These are phyloP conservation scores for Atopsyche davidsoni DNA, from an alignment of 1,140 invertebrate species.

Conservation along the genomic window DNA sequence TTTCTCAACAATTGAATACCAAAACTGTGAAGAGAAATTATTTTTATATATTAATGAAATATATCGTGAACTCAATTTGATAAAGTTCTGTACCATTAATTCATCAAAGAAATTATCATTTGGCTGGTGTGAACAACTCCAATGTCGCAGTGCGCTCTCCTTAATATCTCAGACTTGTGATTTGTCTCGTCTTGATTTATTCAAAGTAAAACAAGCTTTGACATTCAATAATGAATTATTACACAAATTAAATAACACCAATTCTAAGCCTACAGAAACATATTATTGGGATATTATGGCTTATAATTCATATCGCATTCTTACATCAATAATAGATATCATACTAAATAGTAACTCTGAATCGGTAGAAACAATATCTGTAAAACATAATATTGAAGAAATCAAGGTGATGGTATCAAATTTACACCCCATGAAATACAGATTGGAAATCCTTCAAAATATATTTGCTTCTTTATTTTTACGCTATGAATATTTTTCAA, in stretches of 20 bases:
- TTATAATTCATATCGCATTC: conserved; percentile 45
- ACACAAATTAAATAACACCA: conserved; percentile 36
- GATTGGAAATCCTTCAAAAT: conserved; percentile 45
- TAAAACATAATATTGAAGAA: conserved; percentile 40
- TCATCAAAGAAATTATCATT: conserved; percentile 43
- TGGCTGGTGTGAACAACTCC: conserved; percentile 42
- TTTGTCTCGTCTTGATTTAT: conserved; percentile 43
- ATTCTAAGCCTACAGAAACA: conserved; percentile 28
- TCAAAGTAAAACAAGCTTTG: conserved; percentile 43
- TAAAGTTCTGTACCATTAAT: conserved; percentile 46
- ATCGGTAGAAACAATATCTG: conserved; percentile 33
- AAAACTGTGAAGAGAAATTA: conserved; percentile 38
- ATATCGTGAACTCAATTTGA: conserved; percentile 44
- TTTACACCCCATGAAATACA: conserved; percentile 39
- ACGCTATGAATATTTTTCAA: conserved; percentile 46
- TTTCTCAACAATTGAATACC: conserved; percentile 43
- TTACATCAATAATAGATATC: conserved; percentile 43
- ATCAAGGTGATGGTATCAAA: conserved; percentile 41
- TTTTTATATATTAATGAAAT: conserved; percentile 46
- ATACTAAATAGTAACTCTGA: conserved; percentile 38
- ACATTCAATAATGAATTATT: conserved; percentile 44
- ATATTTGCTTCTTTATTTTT: conserved; percentile 46
- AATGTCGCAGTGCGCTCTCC: conserved; percentile 42
- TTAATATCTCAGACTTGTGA: conserved; percentile 47
- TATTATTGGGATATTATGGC: conserved; percentile 42